Conservation (phyloP, 2,888 invertebrate species). For the Eupithecia subumbrata region DNA sequence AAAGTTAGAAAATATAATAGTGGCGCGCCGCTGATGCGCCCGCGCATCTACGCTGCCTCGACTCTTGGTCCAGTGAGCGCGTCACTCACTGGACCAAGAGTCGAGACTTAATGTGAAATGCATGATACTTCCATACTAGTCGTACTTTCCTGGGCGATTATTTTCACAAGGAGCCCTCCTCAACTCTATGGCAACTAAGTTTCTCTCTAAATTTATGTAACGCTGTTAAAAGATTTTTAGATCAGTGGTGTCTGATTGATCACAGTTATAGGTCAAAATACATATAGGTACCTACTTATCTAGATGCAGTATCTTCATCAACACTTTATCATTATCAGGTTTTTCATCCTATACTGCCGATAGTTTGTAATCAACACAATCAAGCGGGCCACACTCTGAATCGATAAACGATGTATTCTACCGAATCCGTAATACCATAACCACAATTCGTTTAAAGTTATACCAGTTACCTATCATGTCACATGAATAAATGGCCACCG, state of each 20-base stretch:
- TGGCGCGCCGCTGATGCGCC: background rate
- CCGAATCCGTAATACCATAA: background rate
- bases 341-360: background rate
- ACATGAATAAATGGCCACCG: slow-evolving; percentile 27
- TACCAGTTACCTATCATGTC: slow-evolving; percentile 19
- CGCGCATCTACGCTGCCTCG: background rate
- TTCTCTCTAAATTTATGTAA: background rate
- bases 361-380: background rate
- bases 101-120: background rate
- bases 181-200: background rate
- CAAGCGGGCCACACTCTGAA: background rate
- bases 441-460: slow-evolving; percentile 17
- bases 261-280: background rate
- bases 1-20: background rate
- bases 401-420: background rate
- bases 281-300: background rate
- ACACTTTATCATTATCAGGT: too few species aligned
- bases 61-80: background rate
- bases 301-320: background rate
- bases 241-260: too few species aligned
- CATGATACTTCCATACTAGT: background rate
- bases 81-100: too few species aligned
- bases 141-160: background rate
- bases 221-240: too few species aligned
- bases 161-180: background rate